Evolutionary conservation across 2,113 vertebrate species (phyloP), one percentile per base, ranked within the genome.

Genomic region (Rhizomys pruinosus): DNA sequence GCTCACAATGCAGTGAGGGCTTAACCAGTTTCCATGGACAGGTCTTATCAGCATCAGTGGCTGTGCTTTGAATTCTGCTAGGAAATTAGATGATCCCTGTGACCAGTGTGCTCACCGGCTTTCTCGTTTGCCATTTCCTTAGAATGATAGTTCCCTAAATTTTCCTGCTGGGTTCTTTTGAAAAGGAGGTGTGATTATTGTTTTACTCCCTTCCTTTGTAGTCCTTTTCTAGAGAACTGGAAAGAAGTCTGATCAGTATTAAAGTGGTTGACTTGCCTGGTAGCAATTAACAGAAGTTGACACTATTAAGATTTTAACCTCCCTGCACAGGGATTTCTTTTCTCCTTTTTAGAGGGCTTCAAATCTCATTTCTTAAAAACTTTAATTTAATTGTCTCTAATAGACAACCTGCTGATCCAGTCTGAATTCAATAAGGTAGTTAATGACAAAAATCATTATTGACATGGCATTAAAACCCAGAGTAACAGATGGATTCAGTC

Each of bases 371-470:
- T 95, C 72, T 87, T 19, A 78, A 57, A 79, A 64, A 61, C 11
- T 68, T 68, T 92, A 68, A 82, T 92, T 61, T 81, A 23, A 72
- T 92, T 90, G 77, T 71, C 23, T 92, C 13, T 66, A 55, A 66
- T 61, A 77, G 59, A n/a, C n/a, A n/a, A n/a, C 44, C 34, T 87
- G 69, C 42, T 92, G 42, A 59, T 20, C 61, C 63, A 61, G 66
- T 42, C 47, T 72, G 59, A 77, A 94, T 89, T 92, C 57, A 78
- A 61, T 82, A 89, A 89, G 39, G 47, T 42, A 90, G 52, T 73
- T 94, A 90, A 89, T 90, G 44, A 90, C 74, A 84, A 87, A n/a
- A 92, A 59, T 25, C 44, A 59, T 90, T 90, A 22, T 94, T 84
- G 73, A 78, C 47, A 69, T 82, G 69, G 19, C 44, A 87, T 74